phyloP scores from a whole-genome alignment of 2,797 vertebrate genomes.

The Gallirallus australis region DNA sequence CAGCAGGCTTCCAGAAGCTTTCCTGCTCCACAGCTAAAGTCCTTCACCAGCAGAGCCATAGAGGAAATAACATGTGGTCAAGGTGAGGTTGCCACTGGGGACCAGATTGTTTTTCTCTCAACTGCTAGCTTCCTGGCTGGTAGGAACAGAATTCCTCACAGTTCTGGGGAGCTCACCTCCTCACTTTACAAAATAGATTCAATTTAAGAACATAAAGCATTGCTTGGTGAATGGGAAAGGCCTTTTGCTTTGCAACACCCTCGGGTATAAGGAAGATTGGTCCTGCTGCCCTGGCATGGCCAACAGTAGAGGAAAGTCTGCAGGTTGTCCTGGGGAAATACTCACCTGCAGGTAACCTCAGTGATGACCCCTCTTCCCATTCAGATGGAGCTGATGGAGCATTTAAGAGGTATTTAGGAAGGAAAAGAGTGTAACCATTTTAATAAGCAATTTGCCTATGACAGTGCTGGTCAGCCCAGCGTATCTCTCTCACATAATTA shows the following conservation, averaged over 20 bases:
- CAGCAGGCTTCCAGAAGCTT: not conserved
- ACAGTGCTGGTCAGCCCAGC: not conserved
- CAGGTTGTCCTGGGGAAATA: not conserved
- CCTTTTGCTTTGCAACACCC: not conserved
- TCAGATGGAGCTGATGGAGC: not conserved
- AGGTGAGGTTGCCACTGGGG: not conserved
- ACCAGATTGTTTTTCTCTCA: not conserved
- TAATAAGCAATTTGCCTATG: conserved; percentile 6
- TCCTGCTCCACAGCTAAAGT: not conserved
- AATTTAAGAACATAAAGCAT: not conserved
- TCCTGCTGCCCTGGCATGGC: not conserved
- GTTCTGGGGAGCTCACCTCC: not conserved
- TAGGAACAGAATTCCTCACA: not conserved
- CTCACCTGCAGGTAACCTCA: not conserved
- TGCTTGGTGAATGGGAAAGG: not conserved
- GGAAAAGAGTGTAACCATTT: conserved; percentile 24
- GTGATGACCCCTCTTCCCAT: not conserved
- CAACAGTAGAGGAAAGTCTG: not conserved
- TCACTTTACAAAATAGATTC: not conserved
- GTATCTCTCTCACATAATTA: conserved; percentile 11
- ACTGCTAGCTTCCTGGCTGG: not conserved
- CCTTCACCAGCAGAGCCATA: too few species aligned
- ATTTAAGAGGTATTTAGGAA: not conserved
- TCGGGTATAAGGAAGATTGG: not conserved
- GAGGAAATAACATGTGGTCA: not conserved